Conservation (phyloP, 2,888 invertebrate genomes). For the Myopa tessellatipennis region DNA sequence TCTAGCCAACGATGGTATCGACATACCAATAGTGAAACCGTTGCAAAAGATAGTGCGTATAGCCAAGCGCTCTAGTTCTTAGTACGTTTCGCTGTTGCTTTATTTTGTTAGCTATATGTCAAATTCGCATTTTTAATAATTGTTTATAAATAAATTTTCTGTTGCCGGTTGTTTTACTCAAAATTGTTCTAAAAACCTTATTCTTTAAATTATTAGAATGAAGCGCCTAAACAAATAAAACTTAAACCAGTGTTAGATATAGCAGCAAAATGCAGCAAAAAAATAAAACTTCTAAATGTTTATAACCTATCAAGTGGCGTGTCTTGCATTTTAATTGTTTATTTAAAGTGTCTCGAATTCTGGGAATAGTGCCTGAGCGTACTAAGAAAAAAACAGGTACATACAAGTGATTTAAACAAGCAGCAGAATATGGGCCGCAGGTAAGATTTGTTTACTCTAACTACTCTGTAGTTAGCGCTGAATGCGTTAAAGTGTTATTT, state of each 20-base stretch:
- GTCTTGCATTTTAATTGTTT: slow-evolving; percentile 14
- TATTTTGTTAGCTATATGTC: slow-evolving; percentile 7
- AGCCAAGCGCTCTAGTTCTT: too few relatives aligned
- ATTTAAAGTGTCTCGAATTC: background rate
- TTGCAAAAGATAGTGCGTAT: too few relatives aligned
- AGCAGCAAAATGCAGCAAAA: background rate
- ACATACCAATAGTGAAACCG: too few relatives aligned
- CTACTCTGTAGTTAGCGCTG: background rate
- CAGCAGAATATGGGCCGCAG: background rate
- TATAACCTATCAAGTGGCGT: background rate
- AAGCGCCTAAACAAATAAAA: background rate
- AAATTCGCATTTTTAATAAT: slow-evolving; percentile 12
- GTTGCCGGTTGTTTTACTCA: background rate
- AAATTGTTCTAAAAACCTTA: background rate
- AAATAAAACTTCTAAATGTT: too few relatives aligned
- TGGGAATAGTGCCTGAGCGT: background rate
- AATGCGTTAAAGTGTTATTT: background rate
- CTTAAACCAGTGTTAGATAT: background rate
- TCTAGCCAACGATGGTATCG: too few relatives aligned
- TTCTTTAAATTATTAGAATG: background rate
- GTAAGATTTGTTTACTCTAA: background rate
- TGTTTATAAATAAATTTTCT: slow-evolving; percentile 10
- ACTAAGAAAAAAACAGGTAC: background rate
- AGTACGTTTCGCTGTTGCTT: background rate
- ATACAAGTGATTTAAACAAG: background rate